A percentile compares a stretch with the other conserved stretches of the same genome.
Evolutionary conservation across 2,797 vertebrate genomes (phyloP).

Genomic region (Masticophis lateralis): DNA sequence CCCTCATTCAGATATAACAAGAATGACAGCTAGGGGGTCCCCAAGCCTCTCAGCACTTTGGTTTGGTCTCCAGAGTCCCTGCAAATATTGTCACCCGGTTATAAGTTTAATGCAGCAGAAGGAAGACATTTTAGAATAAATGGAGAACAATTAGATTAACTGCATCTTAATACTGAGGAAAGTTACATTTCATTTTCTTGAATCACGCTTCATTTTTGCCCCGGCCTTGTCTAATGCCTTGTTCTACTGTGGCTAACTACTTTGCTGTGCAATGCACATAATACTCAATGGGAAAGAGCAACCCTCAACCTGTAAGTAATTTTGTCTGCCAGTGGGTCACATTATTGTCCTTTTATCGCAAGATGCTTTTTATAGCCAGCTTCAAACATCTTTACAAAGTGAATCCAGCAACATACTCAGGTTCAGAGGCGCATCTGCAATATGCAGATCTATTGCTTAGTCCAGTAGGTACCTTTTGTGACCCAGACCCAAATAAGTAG

Average conservation of each 20-base stretch:
- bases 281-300: neutral
- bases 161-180: neutral
- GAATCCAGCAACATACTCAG: neutral
- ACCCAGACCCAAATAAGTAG: too few relatives aligned
- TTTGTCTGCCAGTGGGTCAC: neutral
- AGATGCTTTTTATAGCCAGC: neutral
- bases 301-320: neutral
- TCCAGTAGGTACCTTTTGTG: neutral
- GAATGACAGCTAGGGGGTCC: neutral
- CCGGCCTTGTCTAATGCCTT: neutral
- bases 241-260: neutral
- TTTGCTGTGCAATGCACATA: neutral
- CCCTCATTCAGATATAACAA: neutral
- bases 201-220: neutral
- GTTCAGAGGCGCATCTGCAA: neutral
- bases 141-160: neutral
- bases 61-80: neutral
- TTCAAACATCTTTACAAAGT: neutral
- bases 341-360: neutral
- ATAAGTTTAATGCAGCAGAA: slow-evolving; percentile 7
- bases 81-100: neutral
- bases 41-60: neutral
- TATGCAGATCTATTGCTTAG: neutral
- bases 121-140: neutral
- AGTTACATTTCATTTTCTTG: neutral